Conservation (phyloP, 2,888 invertebrate species). For the Temnothorax unifasciatus region DNA sequence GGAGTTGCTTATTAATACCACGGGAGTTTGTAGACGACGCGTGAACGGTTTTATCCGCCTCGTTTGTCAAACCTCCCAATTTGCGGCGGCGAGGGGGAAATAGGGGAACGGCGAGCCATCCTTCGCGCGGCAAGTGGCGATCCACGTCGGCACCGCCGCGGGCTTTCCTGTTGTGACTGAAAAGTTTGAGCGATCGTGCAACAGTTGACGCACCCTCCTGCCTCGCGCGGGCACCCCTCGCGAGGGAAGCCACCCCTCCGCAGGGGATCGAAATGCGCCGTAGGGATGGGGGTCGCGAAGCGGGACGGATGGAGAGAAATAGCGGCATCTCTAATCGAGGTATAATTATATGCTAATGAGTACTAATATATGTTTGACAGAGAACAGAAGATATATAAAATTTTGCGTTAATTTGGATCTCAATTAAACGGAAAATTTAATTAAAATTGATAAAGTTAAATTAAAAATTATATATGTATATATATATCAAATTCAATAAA, state of each 20-base stretch:
- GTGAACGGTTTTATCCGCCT: slow-evolving; percentile 61
- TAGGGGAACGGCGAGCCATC: slow-evolving; percentile 6
- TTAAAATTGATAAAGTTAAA: slow-evolving; percentile 18
- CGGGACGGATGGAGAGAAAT: slow-evolving; percentile 20
- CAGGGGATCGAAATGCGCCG: not conserved
- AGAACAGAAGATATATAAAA: not conserved
- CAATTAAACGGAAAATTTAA: slow-evolving; percentile 1
- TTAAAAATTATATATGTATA: not conserved
- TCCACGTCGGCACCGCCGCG: slow-evolving; percentile 49
- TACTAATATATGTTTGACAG: not conserved
- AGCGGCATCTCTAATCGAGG: slow-evolving; percentile 21
- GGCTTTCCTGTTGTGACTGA: slow-evolving; percentile 72
- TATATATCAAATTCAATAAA: not conserved
- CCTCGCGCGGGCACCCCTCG: slow-evolving; percentile 48
- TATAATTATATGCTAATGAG: slow-evolving; percentile 4
- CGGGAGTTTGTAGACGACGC: slow-evolving; percentile 41
- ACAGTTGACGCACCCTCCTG: slow-evolving; percentile 77
- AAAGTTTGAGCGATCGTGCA: slow-evolving; percentile 80
- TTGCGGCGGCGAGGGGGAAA: not conserved
- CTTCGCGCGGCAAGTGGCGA: slow-evolving; percentile 56
- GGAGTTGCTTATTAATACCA: slow-evolving; percentile 51
- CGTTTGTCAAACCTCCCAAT: slow-evolving; percentile 57
- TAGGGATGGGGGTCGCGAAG: slow-evolving; percentile 22
- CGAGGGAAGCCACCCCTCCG: slow-evolving; percentile 9
- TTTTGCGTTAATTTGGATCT: slow-evolving; percentile 8